Conservation (phyloP, 2,797 vertebrate species). For the Spheniscus humboldti region DNA sequence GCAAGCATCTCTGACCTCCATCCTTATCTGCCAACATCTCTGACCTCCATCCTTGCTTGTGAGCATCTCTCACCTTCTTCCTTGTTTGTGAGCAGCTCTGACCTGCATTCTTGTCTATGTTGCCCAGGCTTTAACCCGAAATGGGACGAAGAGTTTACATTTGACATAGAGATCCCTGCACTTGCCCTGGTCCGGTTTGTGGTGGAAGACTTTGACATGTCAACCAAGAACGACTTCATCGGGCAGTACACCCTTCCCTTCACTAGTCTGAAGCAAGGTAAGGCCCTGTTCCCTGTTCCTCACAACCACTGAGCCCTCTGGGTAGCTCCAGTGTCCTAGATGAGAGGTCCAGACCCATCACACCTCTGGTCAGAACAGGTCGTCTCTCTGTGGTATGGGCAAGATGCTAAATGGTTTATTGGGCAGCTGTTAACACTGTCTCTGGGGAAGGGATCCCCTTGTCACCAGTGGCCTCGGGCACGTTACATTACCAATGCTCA, state of each 20-base stretch:
- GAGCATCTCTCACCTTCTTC: neutral
- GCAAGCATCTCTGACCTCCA: neutral
- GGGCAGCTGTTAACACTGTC: neutral
- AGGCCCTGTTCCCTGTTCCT: neutral
- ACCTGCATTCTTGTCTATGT: neutral
- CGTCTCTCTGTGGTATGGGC: neutral
- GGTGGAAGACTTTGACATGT: constrained; percentile 88
- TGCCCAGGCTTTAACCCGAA: constrained; percentile 86
- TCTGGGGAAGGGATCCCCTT: neutral
- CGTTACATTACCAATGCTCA: rapidly evolving
- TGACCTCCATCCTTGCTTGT: neutral
- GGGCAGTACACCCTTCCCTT: constrained; percentile 91
- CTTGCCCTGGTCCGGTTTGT: constrained; percentile 87
- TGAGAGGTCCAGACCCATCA: neutral
- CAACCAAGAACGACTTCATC: constrained; percentile 86
- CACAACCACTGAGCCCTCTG: neutral
- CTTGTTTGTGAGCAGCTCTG: neutral
- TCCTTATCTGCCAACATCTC: neutral
- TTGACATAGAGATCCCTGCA: constrained; percentile 82
- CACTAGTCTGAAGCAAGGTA: constrained; percentile 86
- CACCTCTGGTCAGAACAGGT: neutral
- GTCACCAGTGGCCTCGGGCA: neutral
- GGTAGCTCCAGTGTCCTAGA: neutral
- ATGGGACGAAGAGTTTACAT: constrained; percentile 86
- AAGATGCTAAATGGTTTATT: neutral